Evolutionary conservation across 1,140 invertebrate species (phyloP).

Genomic region (Pogonognathellus flavescens): DNA sequence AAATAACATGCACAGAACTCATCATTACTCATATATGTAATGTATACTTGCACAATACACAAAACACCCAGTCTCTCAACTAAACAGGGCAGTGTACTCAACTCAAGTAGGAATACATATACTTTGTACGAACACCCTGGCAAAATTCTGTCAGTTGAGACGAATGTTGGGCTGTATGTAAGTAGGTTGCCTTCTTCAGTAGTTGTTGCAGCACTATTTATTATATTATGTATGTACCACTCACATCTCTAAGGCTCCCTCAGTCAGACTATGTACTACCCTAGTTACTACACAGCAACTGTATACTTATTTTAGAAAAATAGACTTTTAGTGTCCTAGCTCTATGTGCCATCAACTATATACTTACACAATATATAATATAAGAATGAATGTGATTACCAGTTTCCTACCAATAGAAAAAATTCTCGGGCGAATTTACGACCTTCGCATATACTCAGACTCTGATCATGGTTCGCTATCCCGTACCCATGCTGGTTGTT

Average conservation of each 20-base stretch:
- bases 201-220: too few relatives aligned
- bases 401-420: conserved; percentile 33
- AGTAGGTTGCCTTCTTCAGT: too few relatives aligned
- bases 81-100: neutral
- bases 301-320: too few relatives aligned
- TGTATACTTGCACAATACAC: neutral
- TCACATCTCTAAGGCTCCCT: too few relatives aligned
- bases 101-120: neutral
- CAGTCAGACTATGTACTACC: too few relatives aligned
- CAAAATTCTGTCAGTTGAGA: too few relatives aligned
- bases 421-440: conserved; percentile 9
- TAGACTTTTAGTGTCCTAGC: too few relatives aligned
- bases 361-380: neutral
- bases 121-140: too few relatives aligned
- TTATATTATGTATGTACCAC: too few relatives aligned
- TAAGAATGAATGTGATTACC: conserved; percentile 26
- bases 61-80: neutral
- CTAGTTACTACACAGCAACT: too few relatives aligned
- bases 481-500: neutral
- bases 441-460: neutral
- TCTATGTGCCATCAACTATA: conserved; percentile 31
- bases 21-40: conserved; percentile 30
- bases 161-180: too few relatives aligned
- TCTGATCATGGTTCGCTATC: neutral
- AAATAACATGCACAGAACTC: conserved; percentile 44